A percentile compares a stretch with the other conserved stretches of the same genome.
phyloP scores from a whole-genome alignment of 2,888 invertebrate species.

The Steinernema scapterisci region DNA sequence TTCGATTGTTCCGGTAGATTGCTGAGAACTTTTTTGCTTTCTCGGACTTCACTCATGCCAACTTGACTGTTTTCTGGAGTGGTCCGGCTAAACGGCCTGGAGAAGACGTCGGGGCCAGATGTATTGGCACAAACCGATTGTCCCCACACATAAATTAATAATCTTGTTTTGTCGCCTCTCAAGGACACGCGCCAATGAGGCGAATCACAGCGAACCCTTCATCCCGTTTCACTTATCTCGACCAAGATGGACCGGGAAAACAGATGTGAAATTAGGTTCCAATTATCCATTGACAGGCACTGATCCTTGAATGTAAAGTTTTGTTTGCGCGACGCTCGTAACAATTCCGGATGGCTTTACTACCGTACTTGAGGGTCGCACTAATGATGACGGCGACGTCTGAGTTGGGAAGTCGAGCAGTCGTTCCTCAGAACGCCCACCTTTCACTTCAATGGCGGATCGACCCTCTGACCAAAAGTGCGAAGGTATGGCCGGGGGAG shows the following conservation, averaged over 20 bases:
- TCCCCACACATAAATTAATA: background rate
- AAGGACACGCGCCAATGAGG: background rate
- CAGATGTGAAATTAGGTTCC: background rate
- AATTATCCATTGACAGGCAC: slow-evolving; percentile 11
- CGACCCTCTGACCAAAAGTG: too few species aligned
- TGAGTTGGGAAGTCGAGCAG: too few species aligned
- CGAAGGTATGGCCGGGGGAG: too few species aligned
- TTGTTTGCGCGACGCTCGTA: background rate
- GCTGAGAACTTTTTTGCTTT: too few species aligned
- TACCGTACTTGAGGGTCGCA: background rate
- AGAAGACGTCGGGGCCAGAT: too few species aligned
- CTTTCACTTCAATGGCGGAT: too few species aligned
- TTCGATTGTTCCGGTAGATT: too few species aligned
- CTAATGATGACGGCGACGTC: slow-evolving; percentile 1
- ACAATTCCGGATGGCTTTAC: background rate
- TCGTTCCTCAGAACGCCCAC: too few species aligned
- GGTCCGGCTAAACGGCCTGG: too few species aligned
- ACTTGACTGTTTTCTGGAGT: too few species aligned
- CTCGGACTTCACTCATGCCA: too few species aligned
- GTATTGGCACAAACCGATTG: too few species aligned
- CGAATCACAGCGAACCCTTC: background rate
- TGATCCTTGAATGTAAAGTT: slow-evolving; percentile 7
- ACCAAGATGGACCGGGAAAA: background rate
- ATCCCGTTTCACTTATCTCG: background rate
- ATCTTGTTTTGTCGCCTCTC: background rate